Evolutionary conservation across 2,797 vertebrate species (phyloP), one percentile per base, ranked within the genome.

Genomic region (Intellagama lesueurii): DNA sequence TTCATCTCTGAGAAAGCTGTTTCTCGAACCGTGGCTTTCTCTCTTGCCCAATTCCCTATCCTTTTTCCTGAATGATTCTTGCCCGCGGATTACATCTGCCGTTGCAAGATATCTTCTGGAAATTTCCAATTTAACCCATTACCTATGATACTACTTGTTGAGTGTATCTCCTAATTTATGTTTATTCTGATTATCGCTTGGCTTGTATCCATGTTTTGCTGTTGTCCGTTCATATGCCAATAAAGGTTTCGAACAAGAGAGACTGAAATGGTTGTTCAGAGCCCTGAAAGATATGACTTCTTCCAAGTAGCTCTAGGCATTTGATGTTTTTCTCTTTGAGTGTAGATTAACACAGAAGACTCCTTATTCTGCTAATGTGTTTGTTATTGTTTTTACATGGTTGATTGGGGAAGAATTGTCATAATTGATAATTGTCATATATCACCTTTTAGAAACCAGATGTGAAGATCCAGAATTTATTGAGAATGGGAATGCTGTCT

Each of bases 391-490:
- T 66, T 11, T 80, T 52, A 52, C 9, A 4, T 68, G 16, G 68
- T 56, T 66, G 26, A 56, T 16, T 30, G n/a, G 9, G 81, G 35
- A 66, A 56, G 8, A 81, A 49, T 30, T 90, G 77, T 82, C 84
- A 93, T 90, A 77, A 95, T 89, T 80, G 89, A 68, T 56, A 56
- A 56, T 56, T 56, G 52, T 14, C 9, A 56, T 84, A 47, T 77
- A 85, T 77, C 92, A 89, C 30, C 26, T 95, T 96, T 79, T 96
- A 97, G 96, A 98, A 96, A 95, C 92, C 85, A 95, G 90, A 85
- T 99, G 99, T 94, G 90, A 96, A 92, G 94, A 93, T 89, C 98
- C 98, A 4, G 92, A 92, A 89, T 96, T 92, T 88, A 91, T 98
- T 86, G 94, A 91, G 85, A 97, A 99, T 14, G 98, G 98, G 30